Evolutionary conservation across 2,113 vertebrate species (phyloP), one percentile per base, ranked within the genome.

Genomic region (Anas platyrhynchos): DNA sequence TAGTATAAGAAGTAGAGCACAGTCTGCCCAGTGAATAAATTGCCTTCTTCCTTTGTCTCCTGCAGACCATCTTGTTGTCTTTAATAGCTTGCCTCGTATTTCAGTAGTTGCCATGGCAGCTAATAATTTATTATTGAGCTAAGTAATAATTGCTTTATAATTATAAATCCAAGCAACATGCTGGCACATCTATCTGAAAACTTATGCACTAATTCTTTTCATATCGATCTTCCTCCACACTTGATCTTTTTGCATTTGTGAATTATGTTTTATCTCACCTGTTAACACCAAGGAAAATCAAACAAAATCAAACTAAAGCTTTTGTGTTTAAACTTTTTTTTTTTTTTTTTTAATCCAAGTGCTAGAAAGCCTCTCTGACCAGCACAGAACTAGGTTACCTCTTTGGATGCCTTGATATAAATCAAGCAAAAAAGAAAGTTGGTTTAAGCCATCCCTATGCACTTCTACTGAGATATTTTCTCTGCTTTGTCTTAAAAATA

Each of bases 41-140:
- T 93, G 76, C 77, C 74, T 92, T 82, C 69, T 79, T 43, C 54
- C 36, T 93, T 90, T 93, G 77, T 95, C 80, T 95, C 83, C 89
- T 92, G 86, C 86, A 96, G 86, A 58, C 88, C 71, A 50, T 76
- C 85, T 86, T 2, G 0, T 68, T 84, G 76, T 88, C 76, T 93
- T 82, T 93, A 94, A 86, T 75, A 95, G 69, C 88, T 85, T 80
- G 62, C 81, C 58, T 90, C 92, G 66, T 69, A 91, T 92, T 93
- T 91, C 74, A 63, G 81, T 48, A 38, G 96, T 97, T 97, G 91
- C 94, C 67, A 95, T 96, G 91, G 94, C 83, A 97, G 92, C 93
- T 92, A 93, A 91, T 92, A 97, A 95, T 96, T 96, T 96, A 95
- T 95, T 95, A 96, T 61, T 91, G 92, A 96, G 78, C 90, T 92